Conservation (phyloP, 2,113 vertebrate species). For the Cottus gobio region DNA sequence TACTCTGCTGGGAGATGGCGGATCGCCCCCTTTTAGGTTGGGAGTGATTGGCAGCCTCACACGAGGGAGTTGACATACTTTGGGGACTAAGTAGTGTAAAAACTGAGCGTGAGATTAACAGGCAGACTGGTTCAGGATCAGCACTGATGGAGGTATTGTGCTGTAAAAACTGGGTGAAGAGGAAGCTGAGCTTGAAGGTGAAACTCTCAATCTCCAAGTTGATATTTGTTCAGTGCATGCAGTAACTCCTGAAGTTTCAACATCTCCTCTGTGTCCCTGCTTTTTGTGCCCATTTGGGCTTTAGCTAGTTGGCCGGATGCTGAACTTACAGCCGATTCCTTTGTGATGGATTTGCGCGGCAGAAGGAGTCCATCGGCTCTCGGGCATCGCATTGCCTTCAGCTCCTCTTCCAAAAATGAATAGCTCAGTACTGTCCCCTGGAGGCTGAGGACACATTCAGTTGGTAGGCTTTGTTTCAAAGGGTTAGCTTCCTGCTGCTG, state of each 20-base stretch:
- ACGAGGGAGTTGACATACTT: not conserved
- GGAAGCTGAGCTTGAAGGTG: not conserved
- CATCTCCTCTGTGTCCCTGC: not conserved
- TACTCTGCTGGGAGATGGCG: no score
- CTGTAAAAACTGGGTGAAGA: not conserved
- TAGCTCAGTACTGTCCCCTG: not conserved
- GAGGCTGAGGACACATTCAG: not conserved
- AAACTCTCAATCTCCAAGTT: not conserved
- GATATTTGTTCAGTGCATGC: not conserved
- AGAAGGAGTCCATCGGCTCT: not conserved
- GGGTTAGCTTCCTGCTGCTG: constrained; percentile 5
- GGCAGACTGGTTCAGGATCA: not conserved
- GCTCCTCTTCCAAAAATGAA: not conserved
- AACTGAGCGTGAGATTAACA: not conserved
- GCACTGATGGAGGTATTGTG: not conserved
- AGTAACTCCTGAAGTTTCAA: not conserved
- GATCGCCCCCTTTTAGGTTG: no score
- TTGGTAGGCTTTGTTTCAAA: constrained; percentile 9
- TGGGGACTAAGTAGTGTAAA: not conserved
- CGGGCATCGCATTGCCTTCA: not conserved
- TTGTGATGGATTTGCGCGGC: not conserved
- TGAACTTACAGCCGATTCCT: not conserved
- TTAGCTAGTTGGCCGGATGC: not conserved
- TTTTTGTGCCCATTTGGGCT: not conserved
- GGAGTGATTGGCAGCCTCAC: no score